Evolutionary conservation across 92 coral and sea anemone genomes (phyloP), one percentile per base, ranked within the genome.

Genomic region (Ricordea florida): DNA sequence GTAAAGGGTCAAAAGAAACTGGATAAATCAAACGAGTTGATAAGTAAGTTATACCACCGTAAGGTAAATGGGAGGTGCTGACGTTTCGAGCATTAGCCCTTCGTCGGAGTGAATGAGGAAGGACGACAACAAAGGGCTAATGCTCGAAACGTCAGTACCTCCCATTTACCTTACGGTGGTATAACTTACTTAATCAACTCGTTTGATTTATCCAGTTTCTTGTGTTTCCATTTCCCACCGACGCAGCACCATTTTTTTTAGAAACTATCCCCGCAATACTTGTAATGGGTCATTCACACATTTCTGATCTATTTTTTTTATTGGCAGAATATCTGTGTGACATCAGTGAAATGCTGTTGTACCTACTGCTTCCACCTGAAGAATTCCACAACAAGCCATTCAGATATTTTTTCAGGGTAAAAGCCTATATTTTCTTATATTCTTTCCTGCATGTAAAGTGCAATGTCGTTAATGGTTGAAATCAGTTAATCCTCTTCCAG

Each of bases 381-480:
- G 98, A 94, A 59, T 94, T 94, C 67, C 98, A 94, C 66, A 94
- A 94, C 80, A 92, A 94, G 73, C 98, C 98, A 24, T 92, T 94
- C 47, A 81, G 98, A 61, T 94, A 88, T 52, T 85, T 94, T 57
- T 93, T 94, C 57, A 82, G 98, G 86, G 98, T 93, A 72, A 74
- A 89, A 45, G 14, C 15, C 15, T 18, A 5, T 20, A 21, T 51
- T 10, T 15, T 30, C 2, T 17, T 18, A 1, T 6, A 5, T 47
- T 6, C 24, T 47, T n/a, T 21, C 10, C 10, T 52, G 26, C 15
- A 6, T 6, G 18, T 24, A 15, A 1, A 44, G 3, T 7, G 51
- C 15, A 6, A 2, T 5, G 18, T 13, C 22, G 51, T 9, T 45
- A 3, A 18, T 44, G 16, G 10, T 44, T 44, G 16, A 5, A 18